phyloP scores from a whole-genome alignment of 2,113 vertebrate genomes.

The Baryphthengus martii region DNA sequence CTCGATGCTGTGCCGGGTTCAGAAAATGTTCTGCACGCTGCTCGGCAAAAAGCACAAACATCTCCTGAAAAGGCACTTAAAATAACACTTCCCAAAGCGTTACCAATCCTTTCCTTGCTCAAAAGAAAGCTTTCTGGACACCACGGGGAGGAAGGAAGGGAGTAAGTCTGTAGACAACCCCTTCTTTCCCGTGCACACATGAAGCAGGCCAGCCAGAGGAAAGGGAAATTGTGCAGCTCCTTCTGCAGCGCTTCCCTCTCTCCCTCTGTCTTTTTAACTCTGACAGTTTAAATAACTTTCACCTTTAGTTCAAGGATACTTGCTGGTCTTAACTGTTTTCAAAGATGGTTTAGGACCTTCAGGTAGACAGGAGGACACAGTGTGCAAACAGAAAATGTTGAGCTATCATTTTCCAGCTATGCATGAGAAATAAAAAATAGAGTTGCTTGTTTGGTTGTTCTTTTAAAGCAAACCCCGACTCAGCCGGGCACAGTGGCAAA shows the following conservation, averaged over 20 bases:
- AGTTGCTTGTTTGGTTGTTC: too few species aligned
- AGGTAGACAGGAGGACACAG: not conserved
- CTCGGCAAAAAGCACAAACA: not conserved
- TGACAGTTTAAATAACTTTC: not conserved
- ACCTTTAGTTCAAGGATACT: not conserved
- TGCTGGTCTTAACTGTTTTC: not conserved
- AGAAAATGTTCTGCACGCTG: not conserved
- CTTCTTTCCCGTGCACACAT: not conserved
- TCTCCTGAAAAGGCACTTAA: not conserved
- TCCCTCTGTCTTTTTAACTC: not conserved
- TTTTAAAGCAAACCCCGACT: not conserved
- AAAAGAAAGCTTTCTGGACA: not conserved
- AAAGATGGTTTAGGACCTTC: not conserved
- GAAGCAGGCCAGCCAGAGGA: not conserved
- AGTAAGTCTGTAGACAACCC: not conserved
- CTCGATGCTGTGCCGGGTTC: fast-evolving
- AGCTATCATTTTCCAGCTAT: not conserved
- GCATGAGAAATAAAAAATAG: not conserved
- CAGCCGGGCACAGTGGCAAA: not conserved
- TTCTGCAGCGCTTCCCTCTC: not conserved
- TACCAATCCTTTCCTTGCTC: not conserved
- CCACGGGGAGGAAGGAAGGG: not conserved
- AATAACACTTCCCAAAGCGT: not conserved
- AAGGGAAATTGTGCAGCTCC: not conserved
- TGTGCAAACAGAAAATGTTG: not conserved